Percentiles rank a stretch among this genome's conserved stretches.
phyloP scores from a whole-genome alignment of 2,888 invertebrate species.

The Papilio demoleus region DNA sequence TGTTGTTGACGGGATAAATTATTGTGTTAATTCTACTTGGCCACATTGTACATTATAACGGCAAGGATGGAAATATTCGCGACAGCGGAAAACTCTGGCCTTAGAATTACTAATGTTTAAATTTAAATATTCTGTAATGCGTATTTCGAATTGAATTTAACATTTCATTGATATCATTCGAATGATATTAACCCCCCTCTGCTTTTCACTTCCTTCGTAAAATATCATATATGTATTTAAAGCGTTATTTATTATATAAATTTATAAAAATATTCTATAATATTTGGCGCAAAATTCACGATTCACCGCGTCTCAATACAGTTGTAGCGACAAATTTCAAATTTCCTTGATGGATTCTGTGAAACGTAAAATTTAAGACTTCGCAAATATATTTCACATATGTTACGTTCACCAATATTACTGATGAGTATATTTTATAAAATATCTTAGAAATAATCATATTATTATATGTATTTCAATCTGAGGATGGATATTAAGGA shows the following conservation, averaged over 20 bases:
- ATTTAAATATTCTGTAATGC: too few relatives aligned
- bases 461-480: background rate
- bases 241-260: background rate
- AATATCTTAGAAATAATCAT: background rate
- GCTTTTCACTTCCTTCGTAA: too few relatives aligned
- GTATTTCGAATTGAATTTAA: too few relatives aligned
- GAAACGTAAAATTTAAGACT: constrained; percentile 1
- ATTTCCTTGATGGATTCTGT: constrained; percentile 4
- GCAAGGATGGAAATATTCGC: too few relatives aligned
- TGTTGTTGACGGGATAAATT: too few relatives aligned
- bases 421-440: background rate
- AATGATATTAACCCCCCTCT: too few relatives aligned
- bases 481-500: background rate
- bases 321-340: constrained; percentile 9
- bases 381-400: background rate
- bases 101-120: too few relatives aligned
- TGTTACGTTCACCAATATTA: background rate
- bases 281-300: background rate
- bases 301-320: background rate
- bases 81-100: too few relatives aligned
- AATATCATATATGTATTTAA: too few relatives aligned
- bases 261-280: background rate
- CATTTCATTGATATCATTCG: too few relatives aligned
- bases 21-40: too few relatives aligned
- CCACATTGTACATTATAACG: too few relatives aligned